A percentile compares a stretch with the other conserved stretches of the same genome.
phyloP scores from a whole-genome alignment of 2,113 vertebrate species.

The Galbula dea region DNA sequence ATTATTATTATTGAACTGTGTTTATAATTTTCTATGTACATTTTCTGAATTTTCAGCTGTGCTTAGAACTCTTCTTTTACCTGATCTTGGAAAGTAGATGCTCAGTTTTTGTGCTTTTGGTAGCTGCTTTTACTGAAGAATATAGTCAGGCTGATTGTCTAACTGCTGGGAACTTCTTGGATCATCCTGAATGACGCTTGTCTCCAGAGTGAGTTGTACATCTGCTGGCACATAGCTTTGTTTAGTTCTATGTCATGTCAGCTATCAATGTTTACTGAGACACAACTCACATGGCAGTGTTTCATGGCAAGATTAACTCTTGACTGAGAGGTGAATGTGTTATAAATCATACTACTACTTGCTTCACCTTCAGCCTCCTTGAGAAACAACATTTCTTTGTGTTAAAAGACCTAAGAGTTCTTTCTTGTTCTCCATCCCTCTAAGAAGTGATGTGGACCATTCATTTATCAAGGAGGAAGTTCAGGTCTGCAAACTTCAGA shows the following conservation, averaged over 20 bases:
- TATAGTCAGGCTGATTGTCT: not conserved
- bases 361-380: not conserved
- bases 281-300: not conserved
- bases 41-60: not conserved
- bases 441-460: not conserved
- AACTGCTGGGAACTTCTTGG: not conserved
- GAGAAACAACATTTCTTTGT: not conserved
- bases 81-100: not conserved
- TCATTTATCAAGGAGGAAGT: not conserved
- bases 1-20: not conserved
- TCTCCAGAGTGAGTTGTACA: not conserved
- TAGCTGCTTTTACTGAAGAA: not conserved
- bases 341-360: not conserved
- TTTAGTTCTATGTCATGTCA: not conserved
- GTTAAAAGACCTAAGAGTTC: not conserved
- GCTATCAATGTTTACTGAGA: not conserved
- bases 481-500: not conserved
- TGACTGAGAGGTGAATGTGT: not conserved
- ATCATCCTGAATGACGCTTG: not conserved
- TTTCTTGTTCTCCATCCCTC: not conserved
- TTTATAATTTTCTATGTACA: rapidly evolving
- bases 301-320: not conserved
- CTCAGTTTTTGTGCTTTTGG: not conserved
- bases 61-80: not conserved
- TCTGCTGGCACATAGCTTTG: not conserved